These are phyloP conservation scores for Xanthorhoe designata DNA, from an alignment of 2,888 invertebrate species.

Conservation along the genomic window DNA sequence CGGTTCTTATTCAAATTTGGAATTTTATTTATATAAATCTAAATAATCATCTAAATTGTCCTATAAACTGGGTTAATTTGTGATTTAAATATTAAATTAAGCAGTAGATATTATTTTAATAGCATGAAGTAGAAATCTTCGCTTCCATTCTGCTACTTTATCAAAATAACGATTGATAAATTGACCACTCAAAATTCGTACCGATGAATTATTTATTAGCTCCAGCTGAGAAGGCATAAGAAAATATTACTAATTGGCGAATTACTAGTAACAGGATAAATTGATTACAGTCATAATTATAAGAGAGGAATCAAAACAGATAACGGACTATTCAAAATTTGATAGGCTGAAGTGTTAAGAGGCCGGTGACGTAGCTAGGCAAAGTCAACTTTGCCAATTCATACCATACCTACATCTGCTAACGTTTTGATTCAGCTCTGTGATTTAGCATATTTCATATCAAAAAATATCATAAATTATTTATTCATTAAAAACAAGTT, in stretches of 20 bases:
- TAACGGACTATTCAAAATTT: too few species aligned
- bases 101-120: background rate
- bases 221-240: constrained; percentile 12
- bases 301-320: too few species aligned
- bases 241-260: constrained; percentile 26
- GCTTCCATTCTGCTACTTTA: constrained; percentile 6
- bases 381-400: too few species aligned
- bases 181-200: constrained; percentile 19
- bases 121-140: background rate
- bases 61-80: background rate
- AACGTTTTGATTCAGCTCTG: too few species aligned
- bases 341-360: too few species aligned
- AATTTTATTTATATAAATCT: background rate
- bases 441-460: too few species aligned
- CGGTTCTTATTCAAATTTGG: constrained; percentile 2
- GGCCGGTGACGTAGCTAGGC: too few species aligned
- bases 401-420: too few species aligned
- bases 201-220: constrained; percentile 18
- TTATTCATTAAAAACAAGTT: too few species aligned
- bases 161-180: constrained; percentile 16
- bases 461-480: too few species aligned
- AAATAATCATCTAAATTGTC: background rate
- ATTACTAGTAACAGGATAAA: constrained; percentile 7
- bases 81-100: constrained; percentile 2
- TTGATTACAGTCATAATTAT: too few species aligned